These are phyloP conservation scores for Trichosurus vulpecula DNA, from an alignment of 2,797 vertebrate species.

Conservation along the genomic window DNA sequence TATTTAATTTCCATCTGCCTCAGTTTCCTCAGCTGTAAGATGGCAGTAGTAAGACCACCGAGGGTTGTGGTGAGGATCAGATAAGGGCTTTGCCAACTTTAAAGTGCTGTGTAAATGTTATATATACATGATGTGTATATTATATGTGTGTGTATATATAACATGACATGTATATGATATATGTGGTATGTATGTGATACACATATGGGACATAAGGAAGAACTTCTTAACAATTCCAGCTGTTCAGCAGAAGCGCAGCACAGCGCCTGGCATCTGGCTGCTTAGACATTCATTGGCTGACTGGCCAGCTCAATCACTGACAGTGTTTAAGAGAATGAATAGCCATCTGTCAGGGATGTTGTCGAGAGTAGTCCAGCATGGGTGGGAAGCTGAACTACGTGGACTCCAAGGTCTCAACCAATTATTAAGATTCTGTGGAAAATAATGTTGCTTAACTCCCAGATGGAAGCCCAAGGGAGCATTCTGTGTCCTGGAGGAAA, in stretches of 20 bases:
- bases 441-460: background rate
- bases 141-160: too few species aligned
- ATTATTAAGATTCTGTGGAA: background rate
- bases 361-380: constrained; percentile 44
- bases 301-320: background rate
- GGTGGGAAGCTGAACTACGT: background rate
- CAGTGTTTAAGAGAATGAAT: constrained; percentile 6
- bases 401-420: background rate
- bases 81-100: background rate
- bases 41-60: background rate
- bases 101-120: background rate
- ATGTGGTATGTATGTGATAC: background rate
- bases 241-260: background rate
- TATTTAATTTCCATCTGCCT: background rate
- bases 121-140: background rate
- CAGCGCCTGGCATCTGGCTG: background rate
- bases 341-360: constrained; percentile 25
- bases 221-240: background rate
- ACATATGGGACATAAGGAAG: background rate
- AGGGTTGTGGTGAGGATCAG: background rate
- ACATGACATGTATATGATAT: background rate
- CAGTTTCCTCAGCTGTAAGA: background rate
- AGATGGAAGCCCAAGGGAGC: constrained; percentile 1
- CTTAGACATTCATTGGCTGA: background rate
- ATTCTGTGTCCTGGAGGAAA: background rate